Evolutionary conservation across 1,140 invertebrate genomes (phyloP).

Genomic region (Heliconius hermathena): DNA sequence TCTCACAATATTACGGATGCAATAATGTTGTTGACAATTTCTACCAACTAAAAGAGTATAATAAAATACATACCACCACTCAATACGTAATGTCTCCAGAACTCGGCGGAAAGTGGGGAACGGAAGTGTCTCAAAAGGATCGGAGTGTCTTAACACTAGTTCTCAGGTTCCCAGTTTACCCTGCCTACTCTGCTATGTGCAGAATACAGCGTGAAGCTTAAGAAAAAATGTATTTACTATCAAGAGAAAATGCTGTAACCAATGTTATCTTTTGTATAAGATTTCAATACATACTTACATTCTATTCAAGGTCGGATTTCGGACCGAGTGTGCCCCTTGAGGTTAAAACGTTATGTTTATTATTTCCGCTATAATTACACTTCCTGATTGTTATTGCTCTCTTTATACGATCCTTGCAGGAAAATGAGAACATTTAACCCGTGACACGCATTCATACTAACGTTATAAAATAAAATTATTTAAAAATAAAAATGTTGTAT

Average conservation of each 20-base stretch:
- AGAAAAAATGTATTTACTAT: not conserved
- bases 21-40: too few relatives aligned
- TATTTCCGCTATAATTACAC: slow-evolving; percentile 21
- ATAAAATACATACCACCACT: too few relatives aligned
- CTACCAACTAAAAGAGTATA: too few relatives aligned
- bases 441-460: slow-evolving; percentile 7
- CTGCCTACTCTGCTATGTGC: too few relatives aligned
- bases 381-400: slow-evolving; percentile 26
- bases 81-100: too few relatives aligned
- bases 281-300: slow-evolving; percentile 14
- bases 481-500: not conserved
- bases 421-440: slow-evolving; percentile 8
- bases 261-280: not conserved
- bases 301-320: slow-evolving; percentile 20
- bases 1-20: too few relatives aligned
- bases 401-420: slow-evolving; percentile 16
- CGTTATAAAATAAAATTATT: not conserved
- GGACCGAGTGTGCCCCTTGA: slow-evolving; percentile 15
- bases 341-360: slow-evolving; percentile 16
- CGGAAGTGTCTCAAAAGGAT: too few relatives aligned
- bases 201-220: too few relatives aligned
- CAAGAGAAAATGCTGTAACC: not conserved
- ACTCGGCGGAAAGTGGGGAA: too few relatives aligned
- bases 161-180: too few relatives aligned
- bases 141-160: too few relatives aligned